Base-by-base conservation (phyloP, 2,797 vertebrate genomes). In the Poecilia gillii region DNA sequence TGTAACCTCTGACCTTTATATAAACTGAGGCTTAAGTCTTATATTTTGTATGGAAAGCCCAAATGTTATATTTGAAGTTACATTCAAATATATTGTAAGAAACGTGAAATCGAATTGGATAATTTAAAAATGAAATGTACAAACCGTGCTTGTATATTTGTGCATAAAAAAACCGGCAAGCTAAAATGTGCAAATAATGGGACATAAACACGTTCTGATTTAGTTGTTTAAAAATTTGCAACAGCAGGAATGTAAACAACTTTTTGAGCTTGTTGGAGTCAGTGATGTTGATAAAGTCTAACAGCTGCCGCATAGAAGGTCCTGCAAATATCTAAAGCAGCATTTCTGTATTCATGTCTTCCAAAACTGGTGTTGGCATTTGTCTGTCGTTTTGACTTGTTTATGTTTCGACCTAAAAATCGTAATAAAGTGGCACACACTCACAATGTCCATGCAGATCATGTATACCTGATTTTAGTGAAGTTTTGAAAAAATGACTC, bases 1-100 rank as follows among this genome's bases (percentile, higher is more conserved):
- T 88, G 51, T 92, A 85, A 87, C 89, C 82, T 85, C 49, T 90
- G 88, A 93, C 88, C 91, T 86, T 88, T 86, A 90, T 81, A 77
- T 68, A 83, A 77, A 57, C 31, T 79, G 49, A 86, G 81, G 55
- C 79, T 83, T 77, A 70, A 47, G 14, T 49, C 72, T 6, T 12
- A 1, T 74, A 77, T 85, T 85, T 86, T 84, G 75, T 46, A 79
- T 68, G 73, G 41, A 79, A 75, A 83, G 1, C 28, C 20, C 39
- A 51, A 6, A 66, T 47, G 20, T 9, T 80, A 41, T 41, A 41
- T 41, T 41, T 18, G 3, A 33, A 33, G 31, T 31, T 16, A 18
- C 28, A 62, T 62, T 13, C n/a, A 59, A 31, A 14, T 33, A 18
- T 16, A 7, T 62, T 62, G 5, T 6, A 62, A 18, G 59, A 62